A percentile compares a stretch with the other conserved stretches of the same genome.
phyloP scores from a whole-genome alignment of 2,797 vertebrate species.

The Psittacula derbiana region DNA sequence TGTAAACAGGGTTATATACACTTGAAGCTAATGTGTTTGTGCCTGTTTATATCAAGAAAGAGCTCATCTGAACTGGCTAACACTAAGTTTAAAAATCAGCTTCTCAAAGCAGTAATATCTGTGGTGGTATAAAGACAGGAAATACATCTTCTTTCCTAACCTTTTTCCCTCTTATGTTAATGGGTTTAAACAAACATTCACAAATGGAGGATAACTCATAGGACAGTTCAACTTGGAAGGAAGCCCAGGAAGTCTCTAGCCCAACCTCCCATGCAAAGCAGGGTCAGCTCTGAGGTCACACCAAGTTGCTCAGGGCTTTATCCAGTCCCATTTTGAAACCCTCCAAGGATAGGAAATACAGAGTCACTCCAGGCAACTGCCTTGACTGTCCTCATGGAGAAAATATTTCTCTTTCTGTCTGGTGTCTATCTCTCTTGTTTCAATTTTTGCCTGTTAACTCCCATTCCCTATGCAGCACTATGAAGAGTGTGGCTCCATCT shows the following conservation, averaged over 20 bases:
- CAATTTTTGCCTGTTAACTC: not conserved
- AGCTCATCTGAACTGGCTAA: not conserved
- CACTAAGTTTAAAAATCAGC: not conserved
- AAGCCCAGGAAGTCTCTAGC: not conserved
- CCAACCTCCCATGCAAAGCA: not conserved
- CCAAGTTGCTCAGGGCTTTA: not conserved
- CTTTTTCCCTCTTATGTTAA: not conserved
- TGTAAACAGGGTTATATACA: not conserved
- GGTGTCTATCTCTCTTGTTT: not conserved
- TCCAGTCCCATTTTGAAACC: not conserved
- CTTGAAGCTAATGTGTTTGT: not conserved
- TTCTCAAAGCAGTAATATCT: not conserved
- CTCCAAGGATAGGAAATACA: not conserved
- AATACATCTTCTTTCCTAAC: not conserved
- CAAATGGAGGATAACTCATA: not conserved
- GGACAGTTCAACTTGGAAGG: not conserved
- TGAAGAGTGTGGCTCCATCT: not conserved
- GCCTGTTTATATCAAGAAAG: not conserved
- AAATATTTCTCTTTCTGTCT: not conserved
- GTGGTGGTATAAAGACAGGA: not conserved
- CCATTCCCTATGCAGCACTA: not conserved
- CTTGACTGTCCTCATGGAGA: not conserved
- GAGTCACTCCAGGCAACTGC: not conserved
- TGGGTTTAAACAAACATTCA: constrained; percentile 5
- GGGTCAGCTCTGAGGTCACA: not conserved